Base-by-base conservation (phyloP, 1,140 invertebrate species). In the Drosophila erecta region DNA sequence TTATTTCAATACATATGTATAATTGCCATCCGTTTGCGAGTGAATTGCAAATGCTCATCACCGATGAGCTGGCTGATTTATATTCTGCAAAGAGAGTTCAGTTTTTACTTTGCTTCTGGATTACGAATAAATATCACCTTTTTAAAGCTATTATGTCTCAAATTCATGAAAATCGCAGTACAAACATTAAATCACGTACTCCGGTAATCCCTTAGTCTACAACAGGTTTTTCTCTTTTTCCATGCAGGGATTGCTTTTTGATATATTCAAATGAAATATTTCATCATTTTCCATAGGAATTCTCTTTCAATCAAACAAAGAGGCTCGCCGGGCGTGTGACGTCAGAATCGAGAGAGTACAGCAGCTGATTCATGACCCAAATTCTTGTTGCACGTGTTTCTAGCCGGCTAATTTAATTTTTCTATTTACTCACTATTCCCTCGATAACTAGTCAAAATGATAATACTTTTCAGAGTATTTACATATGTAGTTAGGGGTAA, bases 341-440 rank as follows among this genome's bases (percentile, higher is more conserved):
- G 46, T 57, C 61, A 51, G 17, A 50, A 5, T 24, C 12, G 33
- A 12, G n/a, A 66, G 58, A 66, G 53, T 56, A 57, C 60, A 55
- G 22, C 53, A 44, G 44, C 54, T 81, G 59, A 72, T 56, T 70
- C 30, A 50, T 85, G 81, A 85, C 77, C 76, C 47, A 81, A 30
- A 57, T 84, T 67, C n/a, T 22, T 35, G 14, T 15, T 3, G 71
- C 73, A 76, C 54, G 27, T 76, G 56, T 66, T 54, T 43, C 41
- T 76, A 53, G 40, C 72, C 60, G 47, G 72, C 47, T 46, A 53
- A 12, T 40, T 30, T 37, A n/a, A 14, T 38, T 14, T 38, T 38
- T 38, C 33, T 35, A 35, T 35, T 10, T 14, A 38, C 37, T 30
- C 30, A 10, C 1, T 30, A 30, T 30, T 30, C 8, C 3, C 8